Conservation (phyloP, 2,113 vertebrate genomes). For the Nerophis lumbriciformis region DNA sequence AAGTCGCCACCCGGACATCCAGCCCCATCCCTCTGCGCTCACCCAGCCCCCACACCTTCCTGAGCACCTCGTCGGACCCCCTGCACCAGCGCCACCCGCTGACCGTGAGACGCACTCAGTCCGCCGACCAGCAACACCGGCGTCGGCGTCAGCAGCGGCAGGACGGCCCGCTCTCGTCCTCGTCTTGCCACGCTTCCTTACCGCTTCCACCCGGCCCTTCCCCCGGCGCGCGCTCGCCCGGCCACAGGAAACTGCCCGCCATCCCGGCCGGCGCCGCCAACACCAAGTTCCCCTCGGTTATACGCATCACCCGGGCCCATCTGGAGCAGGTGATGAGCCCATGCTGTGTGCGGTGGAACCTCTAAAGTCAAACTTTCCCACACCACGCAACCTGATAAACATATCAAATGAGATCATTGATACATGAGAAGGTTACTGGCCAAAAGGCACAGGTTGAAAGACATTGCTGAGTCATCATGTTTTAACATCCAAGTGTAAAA, state of each 20-base stretch:
- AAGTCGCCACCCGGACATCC: conserved; percentile 71
- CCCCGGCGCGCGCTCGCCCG: conserved; percentile 64
- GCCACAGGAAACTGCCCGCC: conserved; percentile 83
- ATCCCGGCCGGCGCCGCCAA: conserved; percentile 78
- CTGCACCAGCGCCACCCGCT: conserved; percentile 72
- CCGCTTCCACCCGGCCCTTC: conserved; percentile 58
- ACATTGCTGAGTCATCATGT: too few species aligned
- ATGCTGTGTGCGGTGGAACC: conserved; percentile 1
- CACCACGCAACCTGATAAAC: too few species aligned
- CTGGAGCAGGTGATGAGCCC: conserved; percentile 86
- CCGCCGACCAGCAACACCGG: conserved; percentile 74
- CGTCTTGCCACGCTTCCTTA: conserved; percentile 72
- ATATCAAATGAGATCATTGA: too few species aligned
- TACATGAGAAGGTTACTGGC: too few species aligned
- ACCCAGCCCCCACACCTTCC: conserved; percentile 80
- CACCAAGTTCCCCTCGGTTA: conserved; percentile 84
- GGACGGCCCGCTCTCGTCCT: conserved; percentile 61
- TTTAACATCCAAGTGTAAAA: too few species aligned
- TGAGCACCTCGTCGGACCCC: conserved; percentile 77
- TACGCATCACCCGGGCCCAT: conserved; percentile 87
- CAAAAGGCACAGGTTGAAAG: too few species aligned
- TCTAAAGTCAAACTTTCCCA: not conserved
- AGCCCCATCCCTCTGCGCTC: conserved; percentile 78
- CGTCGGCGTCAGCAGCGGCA: conserved; percentile 65
- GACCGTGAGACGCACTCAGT: conserved; percentile 80